Evolutionary conservation across 2,888 invertebrate genomes (phyloP).

Genomic region (Coleophora flavipennella): DNA sequence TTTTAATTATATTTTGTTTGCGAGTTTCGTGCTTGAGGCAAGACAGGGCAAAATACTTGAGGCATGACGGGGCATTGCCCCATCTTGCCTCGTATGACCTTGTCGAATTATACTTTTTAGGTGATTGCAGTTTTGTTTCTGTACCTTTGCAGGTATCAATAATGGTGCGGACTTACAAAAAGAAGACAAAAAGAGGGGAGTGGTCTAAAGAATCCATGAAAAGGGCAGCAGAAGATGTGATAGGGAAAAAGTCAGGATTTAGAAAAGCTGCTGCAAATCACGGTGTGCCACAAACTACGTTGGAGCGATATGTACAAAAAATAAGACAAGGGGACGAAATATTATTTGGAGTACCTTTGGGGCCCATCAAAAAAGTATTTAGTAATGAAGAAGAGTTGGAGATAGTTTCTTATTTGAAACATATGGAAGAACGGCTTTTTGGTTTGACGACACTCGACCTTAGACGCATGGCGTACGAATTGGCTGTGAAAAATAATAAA

Average conservation of each 20-base stretch:
- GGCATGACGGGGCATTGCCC: too few relatives aligned
- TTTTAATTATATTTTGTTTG: too few relatives aligned
- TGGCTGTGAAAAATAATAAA: conserved; percentile 17
- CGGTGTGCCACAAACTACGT: conserved; percentile 12
- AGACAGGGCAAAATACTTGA: too few relatives aligned
- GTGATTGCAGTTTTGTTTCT: too few relatives aligned
- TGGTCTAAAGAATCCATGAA: conserved; percentile 8
- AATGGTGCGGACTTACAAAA: conserved; percentile 3
- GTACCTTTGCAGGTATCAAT: too few relatives aligned
- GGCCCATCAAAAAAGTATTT: conserved; percentile 8
- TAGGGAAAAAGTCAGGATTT: conserved; percentile 11
- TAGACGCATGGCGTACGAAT: conserved; percentile 15
- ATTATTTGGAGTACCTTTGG: conserved; percentile 3
- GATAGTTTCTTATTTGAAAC: conserved; percentile 16
- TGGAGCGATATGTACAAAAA: conserved; percentile 7
- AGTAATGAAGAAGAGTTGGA: conserved; percentile 13
- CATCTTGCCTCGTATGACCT: too few relatives aligned
- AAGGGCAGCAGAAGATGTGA: conserved; percentile 8
- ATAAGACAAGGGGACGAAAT: neutral
- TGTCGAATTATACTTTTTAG: too few relatives aligned
- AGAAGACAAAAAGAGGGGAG: conserved; percentile 5
- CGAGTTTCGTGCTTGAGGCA: too few relatives aligned
- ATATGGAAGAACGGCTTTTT: conserved; percentile 18
- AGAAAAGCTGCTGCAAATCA: conserved; percentile 7
- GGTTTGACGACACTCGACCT: conserved; percentile 15